Conservation (phyloP, 2,888 invertebrate genomes). For the Teleogryllus oceanicus region DNA sequence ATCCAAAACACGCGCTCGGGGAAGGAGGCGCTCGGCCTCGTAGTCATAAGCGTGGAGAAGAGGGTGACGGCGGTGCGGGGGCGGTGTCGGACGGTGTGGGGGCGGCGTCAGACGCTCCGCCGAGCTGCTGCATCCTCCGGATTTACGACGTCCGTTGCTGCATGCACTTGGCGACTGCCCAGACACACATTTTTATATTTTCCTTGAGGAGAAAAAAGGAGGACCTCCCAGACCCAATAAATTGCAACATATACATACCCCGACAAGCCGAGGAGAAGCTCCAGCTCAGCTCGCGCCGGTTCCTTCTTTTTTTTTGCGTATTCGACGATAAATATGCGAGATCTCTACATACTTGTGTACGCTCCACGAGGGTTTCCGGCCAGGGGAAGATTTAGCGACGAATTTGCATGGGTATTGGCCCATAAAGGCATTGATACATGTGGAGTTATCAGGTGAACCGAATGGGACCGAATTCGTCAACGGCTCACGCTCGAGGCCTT, state of each 20-base stretch:
- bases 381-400: background rate
- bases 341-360: conserved; percentile 9
- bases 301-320: background rate
- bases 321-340: background rate
- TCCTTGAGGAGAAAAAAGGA: conserved; percentile 18
- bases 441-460: conserved; percentile 10
- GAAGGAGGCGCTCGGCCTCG: too few relatives aligned
- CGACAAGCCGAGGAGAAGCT: background rate
- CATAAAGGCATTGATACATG: conserved; percentile 9
- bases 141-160: conserved; percentile 9
- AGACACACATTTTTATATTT: conserved; percentile 18
- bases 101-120: background rate
- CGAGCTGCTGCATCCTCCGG: background rate
- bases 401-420: conserved; percentile 9
- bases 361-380: background rate
- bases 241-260: conserved; percentile 18
- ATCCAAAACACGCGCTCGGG: too few relatives aligned
- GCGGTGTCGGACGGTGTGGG: background rate
- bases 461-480: conserved; percentile 1
- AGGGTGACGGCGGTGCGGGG: too few relatives aligned
- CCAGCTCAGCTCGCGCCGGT: background rate
- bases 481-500: background rate
- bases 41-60: too few relatives aligned
- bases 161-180: conserved; percentile 9
- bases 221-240: conserved; percentile 9